Evolutionary conservation across 1,140 invertebrate species (phyloP).

Genomic region (Drosophila insularis): DNA sequence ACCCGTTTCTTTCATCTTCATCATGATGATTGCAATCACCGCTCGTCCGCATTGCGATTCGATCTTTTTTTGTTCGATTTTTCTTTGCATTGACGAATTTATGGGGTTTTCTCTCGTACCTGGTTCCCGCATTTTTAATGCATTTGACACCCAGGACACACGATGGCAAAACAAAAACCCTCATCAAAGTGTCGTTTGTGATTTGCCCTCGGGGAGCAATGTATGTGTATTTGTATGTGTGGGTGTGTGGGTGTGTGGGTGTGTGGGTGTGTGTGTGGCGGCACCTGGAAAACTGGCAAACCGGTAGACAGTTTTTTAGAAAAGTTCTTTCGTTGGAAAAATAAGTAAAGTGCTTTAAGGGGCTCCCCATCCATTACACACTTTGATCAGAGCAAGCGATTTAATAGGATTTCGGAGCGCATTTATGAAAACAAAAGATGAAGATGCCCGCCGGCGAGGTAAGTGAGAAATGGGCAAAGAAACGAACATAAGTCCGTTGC

Average conservation of each 20-base stretch:
- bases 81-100: slow-evolving; percentile 7
- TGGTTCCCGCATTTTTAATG: slow-evolving; percentile 15
- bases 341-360: slow-evolving; percentile 11
- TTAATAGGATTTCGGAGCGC: slow-evolving; percentile 70
- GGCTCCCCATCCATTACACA: neutral
- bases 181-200: slow-evolving; percentile 30
- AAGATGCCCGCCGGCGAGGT: neutral
- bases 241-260: neutral
- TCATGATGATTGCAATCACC: neutral
- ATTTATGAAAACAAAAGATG: slow-evolving; percentile 38
- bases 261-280: neutral
- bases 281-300: neutral
- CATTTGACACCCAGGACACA: neutral
- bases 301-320: neutral
- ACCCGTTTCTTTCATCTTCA: neutral
- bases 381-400: slow-evolving; percentile 58
- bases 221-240: neutral
- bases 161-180: slow-evolving; percentile 37
- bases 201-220: slow-evolving; percentile 4
- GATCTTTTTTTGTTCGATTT: neutral
- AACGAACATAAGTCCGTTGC: no score
- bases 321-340: slow-evolving; percentile 8
- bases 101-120: neutral
- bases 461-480: slow-evolving; percentile 49
- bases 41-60: neutral